Base-by-base conservation (phyloP, 2,888 invertebrate genomes). In the Athalia circularis region DNA sequence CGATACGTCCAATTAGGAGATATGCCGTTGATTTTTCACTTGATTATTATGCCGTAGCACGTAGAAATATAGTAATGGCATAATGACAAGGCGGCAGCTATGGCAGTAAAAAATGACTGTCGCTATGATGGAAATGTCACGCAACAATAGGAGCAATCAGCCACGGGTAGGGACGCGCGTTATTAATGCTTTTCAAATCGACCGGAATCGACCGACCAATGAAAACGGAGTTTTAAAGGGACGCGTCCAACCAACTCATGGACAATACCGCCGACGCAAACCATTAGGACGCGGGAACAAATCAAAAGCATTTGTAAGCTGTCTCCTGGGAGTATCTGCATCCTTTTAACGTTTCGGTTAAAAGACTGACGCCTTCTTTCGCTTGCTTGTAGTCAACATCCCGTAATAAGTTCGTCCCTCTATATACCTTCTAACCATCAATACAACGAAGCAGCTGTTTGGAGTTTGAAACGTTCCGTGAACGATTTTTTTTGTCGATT, bases 61-160 rank as follows among this genome's bases (percentile, higher is more conserved):
- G 72, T 72, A 57, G 47, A 45, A 72, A 59, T 59, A 29, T 29
- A 72, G 52, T 72, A 72, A 72, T 72, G 57, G 72, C 59, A 72
- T 72, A 72, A 72, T 72, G 72, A 72, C 72, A 72, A 72, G 59
- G 72, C 47, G 72, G 57, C 77, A 57, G 54, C 47, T 29, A 54
- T 77, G 77, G 57, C 65, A 77, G 77, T 65, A 77, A 77, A 65
- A 65, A 77, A 77, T 77, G 54, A 77, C 65, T 67, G 77, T 57
- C 59, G 57, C 48, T 43, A 67, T 29, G 77, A 77, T 77, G 77
- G 77, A 67, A 65, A 77, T 77, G 77, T 77, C 77, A 77, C 65
- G 54, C 77, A 77, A 77, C 77, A 77, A 77, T 77, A 77, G 65
- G 47, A 57, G 77, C 77, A 77, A 77, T 77, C 77, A 77, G 77